These are phyloP conservation scores for Myioborus miniatus DNA, from an alignment of 2,797 vertebrate genomes.

Conservation along the genomic window DNA sequence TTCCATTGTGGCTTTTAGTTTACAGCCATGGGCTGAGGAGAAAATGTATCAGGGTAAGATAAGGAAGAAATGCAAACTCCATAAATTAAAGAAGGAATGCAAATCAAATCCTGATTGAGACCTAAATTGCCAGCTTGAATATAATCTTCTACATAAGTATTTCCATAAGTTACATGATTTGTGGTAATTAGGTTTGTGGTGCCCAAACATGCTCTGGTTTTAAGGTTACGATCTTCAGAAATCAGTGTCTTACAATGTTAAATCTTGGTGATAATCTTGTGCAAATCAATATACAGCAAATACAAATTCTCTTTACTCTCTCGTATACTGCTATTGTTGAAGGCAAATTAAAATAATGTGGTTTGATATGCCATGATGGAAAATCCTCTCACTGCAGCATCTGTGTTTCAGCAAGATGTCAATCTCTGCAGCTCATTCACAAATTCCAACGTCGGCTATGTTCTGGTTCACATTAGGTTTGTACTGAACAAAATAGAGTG, in stretches of 20 bases:
- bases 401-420: neutral
- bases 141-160: slow-evolving; percentile 19
- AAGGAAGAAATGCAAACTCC: neutral
- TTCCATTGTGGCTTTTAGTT: neutral
- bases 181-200: neutral
- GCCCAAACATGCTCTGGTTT: neutral
- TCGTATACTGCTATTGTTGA: neutral
- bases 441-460: neutral
- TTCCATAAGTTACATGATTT: slow-evolving; percentile 21
- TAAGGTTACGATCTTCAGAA: neutral
- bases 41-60: neutral
- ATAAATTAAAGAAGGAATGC: neutral
- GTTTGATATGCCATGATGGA: neutral
- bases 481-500: neutral
- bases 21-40: neutral
- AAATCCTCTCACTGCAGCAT: neutral
- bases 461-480: slow-evolving; percentile 25
- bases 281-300: neutral
- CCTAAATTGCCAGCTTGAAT: slow-evolving; percentile 8
- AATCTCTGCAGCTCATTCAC: neutral
- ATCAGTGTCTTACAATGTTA: neutral
- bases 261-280: neutral
- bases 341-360: slow-evolving; percentile 2
- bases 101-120: slow-evolving; percentile 32
- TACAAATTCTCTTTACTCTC: neutral